Percentiles rank a stretch among this genome's conserved stretches.
phyloP scores from a whole-genome alignment of 1,140 invertebrate genomes.

The Paraescarpia echinospica region DNA sequence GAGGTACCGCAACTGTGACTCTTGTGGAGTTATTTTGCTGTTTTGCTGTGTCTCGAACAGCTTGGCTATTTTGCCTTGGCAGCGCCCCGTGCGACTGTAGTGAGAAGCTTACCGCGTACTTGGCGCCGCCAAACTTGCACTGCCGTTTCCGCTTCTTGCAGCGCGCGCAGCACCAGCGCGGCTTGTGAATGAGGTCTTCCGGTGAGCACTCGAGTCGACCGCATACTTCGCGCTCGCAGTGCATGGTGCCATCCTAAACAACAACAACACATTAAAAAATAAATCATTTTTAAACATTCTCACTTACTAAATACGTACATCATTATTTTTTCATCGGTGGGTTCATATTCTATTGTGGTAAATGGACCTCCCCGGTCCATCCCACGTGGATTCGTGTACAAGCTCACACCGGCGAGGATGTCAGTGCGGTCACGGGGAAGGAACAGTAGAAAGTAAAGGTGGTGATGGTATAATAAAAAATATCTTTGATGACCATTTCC shows the following conservation, averaged over 20 bases:
- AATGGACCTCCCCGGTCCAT: too few species aligned
- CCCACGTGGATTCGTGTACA: too few species aligned
- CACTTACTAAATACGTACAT: too few species aligned
- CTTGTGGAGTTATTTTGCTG: too few species aligned
- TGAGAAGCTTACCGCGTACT: constrained; percentile 12
- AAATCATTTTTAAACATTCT: too few species aligned
- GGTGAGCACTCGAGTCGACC: neutral
- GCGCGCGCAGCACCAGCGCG: constrained; percentile 7
- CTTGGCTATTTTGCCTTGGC: too few species aligned
- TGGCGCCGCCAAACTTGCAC: neutral
- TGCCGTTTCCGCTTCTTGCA: neutral
- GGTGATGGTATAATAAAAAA: neutral
- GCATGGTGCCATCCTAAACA: constrained; percentile 15
- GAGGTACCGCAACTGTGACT: too few species aligned
- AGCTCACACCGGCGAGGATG: neutral
- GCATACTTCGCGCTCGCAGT: constrained; percentile 6
- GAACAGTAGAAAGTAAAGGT: neutral
- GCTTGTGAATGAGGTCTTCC: constrained; percentile 1
- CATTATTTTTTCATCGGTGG: too few species aligned
- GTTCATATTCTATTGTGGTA: too few species aligned
- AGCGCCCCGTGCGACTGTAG: neutral
- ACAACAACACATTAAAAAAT: too few species aligned
- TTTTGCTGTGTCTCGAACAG: too few species aligned
- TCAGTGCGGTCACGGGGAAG: neutral
- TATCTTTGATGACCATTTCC: neutral